Evolutionary conservation across 92 coral and sea anemone genomes (phyloP).

Genomic region (Metridium senile): DNA sequence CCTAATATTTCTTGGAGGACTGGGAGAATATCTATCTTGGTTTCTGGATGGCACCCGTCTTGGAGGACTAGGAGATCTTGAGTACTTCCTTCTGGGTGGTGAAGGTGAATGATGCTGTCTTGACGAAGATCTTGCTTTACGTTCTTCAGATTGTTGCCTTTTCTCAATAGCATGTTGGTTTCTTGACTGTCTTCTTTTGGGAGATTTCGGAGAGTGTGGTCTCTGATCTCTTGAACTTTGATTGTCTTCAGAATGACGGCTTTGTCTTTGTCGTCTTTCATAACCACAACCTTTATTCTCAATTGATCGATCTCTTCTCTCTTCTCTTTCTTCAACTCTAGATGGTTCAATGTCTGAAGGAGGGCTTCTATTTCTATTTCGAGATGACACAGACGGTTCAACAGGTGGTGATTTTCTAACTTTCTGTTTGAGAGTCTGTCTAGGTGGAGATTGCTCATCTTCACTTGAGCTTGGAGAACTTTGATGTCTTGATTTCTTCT

Average conservation of each 20-base stretch:
- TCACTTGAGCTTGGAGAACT: slow-evolving; percentile 47
- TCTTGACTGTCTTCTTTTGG: not conserved
- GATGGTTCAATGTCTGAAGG: not conserved
- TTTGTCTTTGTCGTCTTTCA: not conserved
- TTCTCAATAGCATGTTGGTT: not conserved
- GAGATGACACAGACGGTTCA: not conserved
- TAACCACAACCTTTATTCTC: not conserved
- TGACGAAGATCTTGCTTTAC: not conserved
- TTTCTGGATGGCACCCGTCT: not conserved
- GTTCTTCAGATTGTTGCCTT: slow-evolving; percentile 5
- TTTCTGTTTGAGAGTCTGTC: slow-evolving; percentile 34
- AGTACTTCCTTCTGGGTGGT: slow-evolving; percentile 5
- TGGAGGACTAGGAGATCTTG: slow-evolving; percentile 9
- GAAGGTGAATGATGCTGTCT: not conserved
- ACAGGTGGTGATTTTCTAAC: slow-evolving; percentile 21
- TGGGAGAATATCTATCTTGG: not conserved
- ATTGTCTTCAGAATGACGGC: not conserved
- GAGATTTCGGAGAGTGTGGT: not conserved
- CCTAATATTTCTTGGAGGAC: slow-evolving; percentile 2
- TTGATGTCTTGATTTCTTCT: slow-evolving; percentile 10
- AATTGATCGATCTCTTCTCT: not conserved
- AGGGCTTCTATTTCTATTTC: not conserved
- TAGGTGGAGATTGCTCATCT: slow-evolving; percentile 55
- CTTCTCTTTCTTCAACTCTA: slow-evolving; percentile 1
- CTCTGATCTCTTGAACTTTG: not conserved